phyloP scores from a whole-genome alignment of 2,797 vertebrate genomes.

The Betta splendens region DNA sequence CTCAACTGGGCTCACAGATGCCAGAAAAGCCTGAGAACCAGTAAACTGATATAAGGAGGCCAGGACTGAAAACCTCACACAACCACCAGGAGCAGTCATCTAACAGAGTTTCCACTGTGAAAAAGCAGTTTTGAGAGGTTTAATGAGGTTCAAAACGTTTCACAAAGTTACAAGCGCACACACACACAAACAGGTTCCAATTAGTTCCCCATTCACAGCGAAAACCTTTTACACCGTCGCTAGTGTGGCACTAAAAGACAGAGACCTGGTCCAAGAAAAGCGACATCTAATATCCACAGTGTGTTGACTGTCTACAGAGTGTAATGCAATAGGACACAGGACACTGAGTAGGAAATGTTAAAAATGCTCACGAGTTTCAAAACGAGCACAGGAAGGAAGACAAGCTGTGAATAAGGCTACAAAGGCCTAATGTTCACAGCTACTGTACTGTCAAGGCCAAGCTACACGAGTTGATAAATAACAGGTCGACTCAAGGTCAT shows the following conservation, averaged over 20 bases:
- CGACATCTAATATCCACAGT: slow-evolving; percentile 48
- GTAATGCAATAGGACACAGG: slow-evolving; percentile 63
- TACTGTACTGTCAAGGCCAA: too few species aligned
- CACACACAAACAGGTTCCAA: slow-evolving; percentile 39
- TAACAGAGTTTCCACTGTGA: slow-evolving; percentile 45
- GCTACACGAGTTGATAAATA: too few species aligned
- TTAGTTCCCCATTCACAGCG: slow-evolving; percentile 37
- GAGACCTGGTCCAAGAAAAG: slow-evolving; percentile 54
- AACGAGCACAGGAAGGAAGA: slow-evolving; percentile 10
- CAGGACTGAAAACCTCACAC: slow-evolving; percentile 44
- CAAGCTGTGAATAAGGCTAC: too few species aligned
- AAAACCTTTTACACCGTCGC: slow-evolving; percentile 32
- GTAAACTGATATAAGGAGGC: slow-evolving; percentile 42
- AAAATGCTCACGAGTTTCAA: slow-evolving; percentile 4
- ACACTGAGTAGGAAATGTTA: slow-evolving; percentile 29
- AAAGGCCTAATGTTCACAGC: too few species aligned
- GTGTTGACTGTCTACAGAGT: slow-evolving; percentile 55
- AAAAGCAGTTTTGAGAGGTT: slow-evolving; percentile 32
- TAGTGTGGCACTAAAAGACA: slow-evolving; percentile 30
- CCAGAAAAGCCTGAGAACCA: slow-evolving; percentile 26
- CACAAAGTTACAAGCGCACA: slow-evolving; percentile 33
- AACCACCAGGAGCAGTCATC: slow-evolving; percentile 56
- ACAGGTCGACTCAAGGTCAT: too few species aligned
- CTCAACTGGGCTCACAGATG: slow-evolving; percentile 39
- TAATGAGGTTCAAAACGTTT: slow-evolving; percentile 50